Conservation (phyloP, 1,140 invertebrate genomes). For the Megalonaias nervosa region DNA sequence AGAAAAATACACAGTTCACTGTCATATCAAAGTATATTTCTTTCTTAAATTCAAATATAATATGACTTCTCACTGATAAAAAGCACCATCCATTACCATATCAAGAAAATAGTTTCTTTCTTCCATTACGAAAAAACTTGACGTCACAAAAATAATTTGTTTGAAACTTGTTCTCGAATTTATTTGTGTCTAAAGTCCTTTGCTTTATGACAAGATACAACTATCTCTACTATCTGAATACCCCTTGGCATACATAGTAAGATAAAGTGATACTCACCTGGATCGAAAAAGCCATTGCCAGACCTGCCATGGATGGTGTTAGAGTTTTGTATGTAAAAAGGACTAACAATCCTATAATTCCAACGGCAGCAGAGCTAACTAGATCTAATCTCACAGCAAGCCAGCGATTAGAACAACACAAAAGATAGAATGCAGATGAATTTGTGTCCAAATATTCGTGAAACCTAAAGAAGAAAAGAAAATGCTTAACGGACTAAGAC, state of each 20-base stretch:
- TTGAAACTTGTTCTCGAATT: background rate
- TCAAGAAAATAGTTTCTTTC: no score
- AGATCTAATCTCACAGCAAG: slow-evolving; percentile 79
- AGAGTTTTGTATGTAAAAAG: slow-evolving; percentile 74
- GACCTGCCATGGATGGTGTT: slow-evolving; percentile 77
- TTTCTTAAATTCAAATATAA: no score
- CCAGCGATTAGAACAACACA: slow-evolving; percentile 79
- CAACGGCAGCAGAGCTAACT: slow-evolving; percentile 69
- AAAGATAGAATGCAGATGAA: slow-evolving; percentile 75
- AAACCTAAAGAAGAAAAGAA: slow-evolving; percentile 72
- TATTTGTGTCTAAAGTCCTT: background rate
- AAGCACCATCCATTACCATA: no score
- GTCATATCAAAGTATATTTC: no score
- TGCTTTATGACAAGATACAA: background rate
- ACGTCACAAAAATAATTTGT: background rate
- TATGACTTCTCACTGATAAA: no score
- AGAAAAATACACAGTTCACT: no score
- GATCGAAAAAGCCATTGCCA: slow-evolving; percentile 79
- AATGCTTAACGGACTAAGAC: no score
- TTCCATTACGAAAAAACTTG: no score
- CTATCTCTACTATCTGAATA: background rate
- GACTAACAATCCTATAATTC: slow-evolving; percentile 75
- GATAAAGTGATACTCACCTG: slow-evolving; percentile 69
- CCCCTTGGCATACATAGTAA: background rate
- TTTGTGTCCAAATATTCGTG: slow-evolving; percentile 75